Evolutionary conservation across 2,797 vertebrate genomes (phyloP).

Genomic region (Danio choprae): DNA sequence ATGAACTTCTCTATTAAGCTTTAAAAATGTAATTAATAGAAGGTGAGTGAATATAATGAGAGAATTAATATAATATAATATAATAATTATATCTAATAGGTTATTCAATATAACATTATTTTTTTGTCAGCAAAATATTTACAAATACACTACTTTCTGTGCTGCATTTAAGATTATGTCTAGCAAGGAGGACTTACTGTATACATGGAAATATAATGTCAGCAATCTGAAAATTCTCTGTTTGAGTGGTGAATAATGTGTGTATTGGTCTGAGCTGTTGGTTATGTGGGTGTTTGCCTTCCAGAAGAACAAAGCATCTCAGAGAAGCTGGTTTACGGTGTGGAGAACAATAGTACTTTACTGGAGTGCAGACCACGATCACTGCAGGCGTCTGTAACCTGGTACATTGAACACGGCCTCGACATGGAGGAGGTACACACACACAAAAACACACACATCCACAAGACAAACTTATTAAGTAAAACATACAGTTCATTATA

Average conservation of each 20-base stretch:
- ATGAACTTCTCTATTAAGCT: too few species aligned
- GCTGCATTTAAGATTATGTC: too few species aligned
- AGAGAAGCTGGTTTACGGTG: constrained; percentile 84
- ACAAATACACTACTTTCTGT: too few species aligned
- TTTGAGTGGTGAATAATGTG: not conserved
- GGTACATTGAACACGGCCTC: constrained; percentile 85
- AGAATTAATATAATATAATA: too few species aligned
- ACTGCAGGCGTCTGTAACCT: constrained; percentile 91
- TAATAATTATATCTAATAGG: too few species aligned
- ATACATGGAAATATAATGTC: not conserved
- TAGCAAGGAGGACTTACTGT: too few species aligned
- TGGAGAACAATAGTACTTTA: constrained; percentile 94
- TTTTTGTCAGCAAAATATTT: too few species aligned
- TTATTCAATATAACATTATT: too few species aligned
- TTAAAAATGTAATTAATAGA: too few species aligned
- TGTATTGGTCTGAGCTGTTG: constrained; percentile 26
- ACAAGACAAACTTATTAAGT: not conserved
- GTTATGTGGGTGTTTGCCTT: constrained; percentile 55
- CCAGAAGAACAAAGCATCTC: constrained; percentile 81
- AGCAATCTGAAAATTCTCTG: not conserved
- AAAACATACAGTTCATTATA: too few species aligned
- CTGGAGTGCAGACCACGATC: constrained; percentile 93
- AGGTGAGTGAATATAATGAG: too few species aligned
- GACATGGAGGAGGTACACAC: constrained; percentile 86
- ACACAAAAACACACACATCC: not conserved